Base-by-base conservation (phyloP, 2,888 invertebrate genomes). In the Nemapogon koenigi region DNA sequence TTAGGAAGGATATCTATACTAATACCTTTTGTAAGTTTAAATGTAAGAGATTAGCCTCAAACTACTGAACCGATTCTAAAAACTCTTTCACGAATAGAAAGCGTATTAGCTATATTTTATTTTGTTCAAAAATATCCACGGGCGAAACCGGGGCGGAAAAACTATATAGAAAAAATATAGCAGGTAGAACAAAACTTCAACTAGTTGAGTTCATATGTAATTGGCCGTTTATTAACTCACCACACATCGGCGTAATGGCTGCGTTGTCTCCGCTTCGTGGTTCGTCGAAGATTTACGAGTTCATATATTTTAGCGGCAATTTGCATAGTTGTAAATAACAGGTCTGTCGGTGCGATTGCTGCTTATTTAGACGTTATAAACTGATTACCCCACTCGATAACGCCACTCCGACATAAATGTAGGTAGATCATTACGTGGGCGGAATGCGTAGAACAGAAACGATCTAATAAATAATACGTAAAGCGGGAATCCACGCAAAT, bases 341-440 rank as follows among this genome's bases (percentile, higher is more conserved):
- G 50, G 53, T 52, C 54, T 60, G 62, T 63, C 61, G 59, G 64
- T 59, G 50, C 49, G 52, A 47, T 49, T 32, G 52, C 55, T 58
- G 61, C 57, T 64, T 68, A 69, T 68, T 67, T 64, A 68, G 66
- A 63, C 62, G 62, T 63, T 64, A 60, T 65, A 62, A 61, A 62
- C 62, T 63, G 65, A 70, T 68, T 62, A 65, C 58, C n/a, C 56
- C 52, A 55, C 55, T 57, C 57, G 67, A 68, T 69, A 69, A 62
- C 58, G 53, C 54, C 51, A 50, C 51, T 53, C 49, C 55, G 55
- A 41, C 62, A 57, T 61, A 65, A 66, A 64, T 62, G 55, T 57
- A 56, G 55, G 51, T 50, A 43, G 49, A 49, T 52, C 19, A 33
- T 17, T 19, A 22, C 29, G 29, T 15, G 29, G 29, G 4, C 29